Evolutionary conservation across 2,888 invertebrate genomes (phyloP).

Genomic region (Rhorus exstirpatorius): DNA sequence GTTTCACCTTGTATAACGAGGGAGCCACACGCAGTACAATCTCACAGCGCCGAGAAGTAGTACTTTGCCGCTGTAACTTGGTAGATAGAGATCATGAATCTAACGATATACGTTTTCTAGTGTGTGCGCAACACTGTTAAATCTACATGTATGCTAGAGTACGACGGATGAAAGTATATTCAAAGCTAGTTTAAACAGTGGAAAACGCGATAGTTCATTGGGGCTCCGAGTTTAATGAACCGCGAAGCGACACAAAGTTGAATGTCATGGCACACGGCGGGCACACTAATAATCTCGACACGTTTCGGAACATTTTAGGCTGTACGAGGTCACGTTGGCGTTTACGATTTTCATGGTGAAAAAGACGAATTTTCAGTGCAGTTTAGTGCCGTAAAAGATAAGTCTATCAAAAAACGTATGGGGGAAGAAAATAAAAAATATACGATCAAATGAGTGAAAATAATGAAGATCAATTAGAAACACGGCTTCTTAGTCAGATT

Average conservation of each 20-base stretch:
- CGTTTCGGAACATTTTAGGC: background rate
- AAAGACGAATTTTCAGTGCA: background rate
- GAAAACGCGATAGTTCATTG: background rate
- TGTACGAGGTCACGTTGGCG: background rate
- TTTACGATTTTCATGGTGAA: background rate
- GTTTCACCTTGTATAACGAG: slow-evolving; percentile 42
- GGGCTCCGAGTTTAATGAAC: background rate
- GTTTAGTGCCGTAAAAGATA: background rate
- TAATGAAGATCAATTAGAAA: background rate
- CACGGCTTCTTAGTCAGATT: background rate
- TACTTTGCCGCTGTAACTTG: slow-evolving; percentile 29
- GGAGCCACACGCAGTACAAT: slow-evolving; percentile 33
- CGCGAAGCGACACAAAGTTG: background rate
- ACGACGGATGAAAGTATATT: background rate
- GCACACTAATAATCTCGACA: slow-evolving; percentile 14
- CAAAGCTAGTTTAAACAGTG: background rate
- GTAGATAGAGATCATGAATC: slow-evolving; percentile 14
- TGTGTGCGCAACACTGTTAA: slow-evolving; percentile 9
- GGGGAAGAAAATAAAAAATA: too few species aligned
- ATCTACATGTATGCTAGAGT: background rate
- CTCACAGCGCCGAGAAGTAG: slow-evolving; percentile 7
- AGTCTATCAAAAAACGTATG: background rate
- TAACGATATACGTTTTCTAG: slow-evolving; percentile 1
- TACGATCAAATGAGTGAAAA: background rate
- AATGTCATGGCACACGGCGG: background rate